Evolutionary conservation across 2,113 vertebrate species (phyloP), one percentile per base, ranked within the genome.

Genomic region (Cairina moschata): DNA sequence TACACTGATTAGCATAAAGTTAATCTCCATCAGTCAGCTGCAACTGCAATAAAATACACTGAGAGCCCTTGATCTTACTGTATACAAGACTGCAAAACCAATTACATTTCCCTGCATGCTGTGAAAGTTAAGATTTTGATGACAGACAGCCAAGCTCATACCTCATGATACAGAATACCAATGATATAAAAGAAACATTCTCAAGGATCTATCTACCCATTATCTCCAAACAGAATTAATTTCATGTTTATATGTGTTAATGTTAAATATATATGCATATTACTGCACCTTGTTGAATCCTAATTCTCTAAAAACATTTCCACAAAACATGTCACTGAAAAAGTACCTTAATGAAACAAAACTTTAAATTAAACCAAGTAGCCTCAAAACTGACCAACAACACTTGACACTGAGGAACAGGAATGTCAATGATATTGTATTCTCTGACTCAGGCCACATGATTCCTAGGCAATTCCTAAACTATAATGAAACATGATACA

Each of bases 41-140:
- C 40, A 83, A 88, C 63, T 62, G 20, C 7, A 73, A 76, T 63
- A 80, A 91, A 88, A 88, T 50, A 63, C 23, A 74, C 22, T 11
- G 34, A 79, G 11, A 93, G 23, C 63, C 46, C 74, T 83, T 83
- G 75, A 87, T 71, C n/a, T 85, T 29, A 87, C 2, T 6, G 22
- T 55, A 60, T 50, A 15, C 28, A 38, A 65, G 60, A 72, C 55
- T 85, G 62, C 66, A 91, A 96, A 97, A 95, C 60, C 75, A 93
- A 86, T 95, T 95, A 81, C 32, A 52, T 90, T 91, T 93, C 72
- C 83, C 87, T 60, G 69, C 44, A 58, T 83, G 23, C 67, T 60
- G 13, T 32, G 81, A 21, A 75, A 91, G 22, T 34, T 9, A 91
- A 48, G 14, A 8, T 52, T 82, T 73, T 88, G 42, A 76, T 60